These are phyloP conservation scores for Belonocnema kinseyi DNA, from an alignment of 1,140 invertebrate genomes.

Conservation along the genomic window DNA sequence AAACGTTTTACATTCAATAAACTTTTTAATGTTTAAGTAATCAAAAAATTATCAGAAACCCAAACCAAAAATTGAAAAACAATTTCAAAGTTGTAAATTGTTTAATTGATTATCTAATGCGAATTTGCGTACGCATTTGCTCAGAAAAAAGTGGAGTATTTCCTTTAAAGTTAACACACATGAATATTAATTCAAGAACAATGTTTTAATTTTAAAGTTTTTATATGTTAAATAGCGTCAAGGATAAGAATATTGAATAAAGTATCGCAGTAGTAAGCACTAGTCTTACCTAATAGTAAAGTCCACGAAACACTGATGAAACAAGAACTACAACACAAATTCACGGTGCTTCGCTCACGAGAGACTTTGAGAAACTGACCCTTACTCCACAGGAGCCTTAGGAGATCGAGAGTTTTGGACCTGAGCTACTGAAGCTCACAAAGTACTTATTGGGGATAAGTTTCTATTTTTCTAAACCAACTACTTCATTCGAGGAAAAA, in stretches of 20 bases:
- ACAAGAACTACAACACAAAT: constrained; percentile 54
- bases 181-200: no score
- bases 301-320: constrained; percentile 44
- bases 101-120: no score
- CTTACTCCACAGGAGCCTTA: background rate
- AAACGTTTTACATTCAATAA: no score
- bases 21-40: no score
- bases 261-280: background rate
- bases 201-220: no score
- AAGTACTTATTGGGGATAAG: constrained; percentile 32
- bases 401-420: background rate
- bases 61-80: no score
- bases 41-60: no score
- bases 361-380: background rate
- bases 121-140: no score
- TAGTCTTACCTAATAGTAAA: constrained; percentile 51
- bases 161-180: no score
- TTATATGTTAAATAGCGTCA: no score
- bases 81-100: no score
- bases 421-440: constrained; percentile 20
- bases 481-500: constrained; percentile 14
- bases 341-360: background rate
- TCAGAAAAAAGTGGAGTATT: no score
- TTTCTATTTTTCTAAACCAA: constrained; percentile 33
- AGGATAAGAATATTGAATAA: background rate